phyloP scores from a whole-genome alignment of 2,113 vertebrate species.

The Narcine bancroftii region DNA sequence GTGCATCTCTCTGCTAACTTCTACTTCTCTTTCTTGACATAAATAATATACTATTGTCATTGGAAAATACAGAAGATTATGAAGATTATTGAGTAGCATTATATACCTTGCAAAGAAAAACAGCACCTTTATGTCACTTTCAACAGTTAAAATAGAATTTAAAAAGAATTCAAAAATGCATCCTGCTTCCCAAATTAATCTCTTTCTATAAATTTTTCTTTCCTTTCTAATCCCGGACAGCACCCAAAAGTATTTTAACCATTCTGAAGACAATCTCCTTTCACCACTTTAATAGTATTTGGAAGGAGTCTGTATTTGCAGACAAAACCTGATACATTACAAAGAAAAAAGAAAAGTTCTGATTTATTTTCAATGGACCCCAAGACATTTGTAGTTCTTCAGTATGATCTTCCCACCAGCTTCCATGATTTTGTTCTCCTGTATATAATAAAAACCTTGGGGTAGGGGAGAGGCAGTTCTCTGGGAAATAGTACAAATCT shows the following conservation, averaged over 20 bases:
- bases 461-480: no score
- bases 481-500: neutral
- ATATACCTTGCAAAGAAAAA: neutral
- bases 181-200: neutral
- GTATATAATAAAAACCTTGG: neutral
- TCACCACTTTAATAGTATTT: neutral
- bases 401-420: neutral
- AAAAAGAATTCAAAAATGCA: neutral
- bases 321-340: neutral
- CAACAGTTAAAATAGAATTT: neutral
- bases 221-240: neutral
- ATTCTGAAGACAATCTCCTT: neutral
- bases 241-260: neutral
- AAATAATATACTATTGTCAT: conserved; percentile 24
- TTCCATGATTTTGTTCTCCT: neutral
- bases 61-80: neutral
- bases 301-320: neutral
- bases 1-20: neutral
- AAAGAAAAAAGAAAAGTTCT: neutral
- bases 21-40: neutral
- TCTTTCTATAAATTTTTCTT: neutral
- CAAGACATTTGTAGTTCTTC: neutral
- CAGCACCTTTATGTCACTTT: neutral
- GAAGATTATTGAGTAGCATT: neutral
- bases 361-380: neutral